These are phyloP conservation scores for Cephus rjabovi DNA, from an alignment of 2,888 invertebrate species.

Conservation along the genomic window DNA sequence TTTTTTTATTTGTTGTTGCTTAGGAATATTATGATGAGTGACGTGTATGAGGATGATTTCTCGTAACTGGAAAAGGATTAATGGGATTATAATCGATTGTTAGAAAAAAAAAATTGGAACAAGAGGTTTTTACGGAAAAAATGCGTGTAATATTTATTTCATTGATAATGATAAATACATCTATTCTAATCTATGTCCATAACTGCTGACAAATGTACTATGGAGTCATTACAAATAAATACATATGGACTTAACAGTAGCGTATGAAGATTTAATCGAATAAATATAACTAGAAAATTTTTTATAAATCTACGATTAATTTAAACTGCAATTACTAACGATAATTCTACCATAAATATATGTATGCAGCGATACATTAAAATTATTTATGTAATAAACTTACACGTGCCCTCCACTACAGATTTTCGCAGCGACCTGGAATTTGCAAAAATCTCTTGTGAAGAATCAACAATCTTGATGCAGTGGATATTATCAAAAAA, in stretches of 20 bases:
- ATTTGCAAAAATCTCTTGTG: constrained; percentile 1
- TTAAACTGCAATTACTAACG: neutral
- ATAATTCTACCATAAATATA: neutral
- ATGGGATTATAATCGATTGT: neutral
- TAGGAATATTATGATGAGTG: neutral
- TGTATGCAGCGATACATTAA: neutral
- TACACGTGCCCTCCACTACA: constrained; percentile 59
- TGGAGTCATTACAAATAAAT: neutral
- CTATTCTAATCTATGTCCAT: neutral
- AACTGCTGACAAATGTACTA: neutral
- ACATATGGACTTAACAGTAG: neutral
- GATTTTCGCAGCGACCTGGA: constrained; percentile 54
- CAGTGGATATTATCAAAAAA: neutral
- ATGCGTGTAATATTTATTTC: neutral
- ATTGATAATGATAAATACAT: neutral
- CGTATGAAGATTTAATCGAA: neutral
- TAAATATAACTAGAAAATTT: too few relatives aligned
- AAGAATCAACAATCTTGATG: neutral
- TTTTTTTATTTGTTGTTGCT: neutral
- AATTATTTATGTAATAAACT: constrained; percentile 31
- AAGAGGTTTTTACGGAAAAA: neutral
- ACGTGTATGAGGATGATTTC: neutral
- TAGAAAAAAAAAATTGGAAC: neutral
- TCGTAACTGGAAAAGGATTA: neutral
- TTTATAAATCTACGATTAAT: neutral